Evolutionary conservation across 1,140 invertebrate species (phyloP).

Genomic region (Anadara kagoshimensis): DNA sequence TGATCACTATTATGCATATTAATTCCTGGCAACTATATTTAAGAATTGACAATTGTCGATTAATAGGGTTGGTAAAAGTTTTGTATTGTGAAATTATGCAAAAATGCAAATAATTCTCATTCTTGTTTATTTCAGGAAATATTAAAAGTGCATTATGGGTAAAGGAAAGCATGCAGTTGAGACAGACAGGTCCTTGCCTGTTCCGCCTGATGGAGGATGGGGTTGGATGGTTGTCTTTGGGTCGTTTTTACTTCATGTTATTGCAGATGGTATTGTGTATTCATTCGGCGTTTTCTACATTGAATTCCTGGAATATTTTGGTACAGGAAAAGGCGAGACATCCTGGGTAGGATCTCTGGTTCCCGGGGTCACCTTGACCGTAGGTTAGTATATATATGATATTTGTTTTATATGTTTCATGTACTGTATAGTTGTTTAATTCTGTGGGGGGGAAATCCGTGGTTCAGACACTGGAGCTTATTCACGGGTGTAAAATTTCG

Average conservation of each 20-base stretch:
- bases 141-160: conserved; percentile 3
- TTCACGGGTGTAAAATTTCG: no score
- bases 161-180: conserved; percentile 25
- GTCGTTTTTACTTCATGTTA: conserved; percentile 98
- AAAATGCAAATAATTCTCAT: no score
- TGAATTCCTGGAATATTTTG: conserved; percentile 87
- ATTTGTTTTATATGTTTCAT: no score
- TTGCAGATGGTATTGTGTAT: conserved; percentile 89
- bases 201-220: conserved; percentile 76
- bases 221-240: conserved; percentile 97
- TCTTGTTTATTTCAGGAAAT: no score
- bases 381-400: conserved; percentile 52
- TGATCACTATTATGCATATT: no score
- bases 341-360: conserved; percentile 81
- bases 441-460: no score
- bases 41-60: no score
- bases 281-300: conserved; percentile 73
- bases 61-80: no score
- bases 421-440: no score
- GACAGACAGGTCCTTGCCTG: conserved; percentile 35
- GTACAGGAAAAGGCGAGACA: conserved; percentile 87
- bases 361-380: conserved; percentile 63
- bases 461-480: no score
- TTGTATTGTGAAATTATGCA: no score
- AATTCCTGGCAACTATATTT: no score